Base-by-base conservation (phyloP, 2,888 invertebrate species). In the Ischnura elegans region DNA sequence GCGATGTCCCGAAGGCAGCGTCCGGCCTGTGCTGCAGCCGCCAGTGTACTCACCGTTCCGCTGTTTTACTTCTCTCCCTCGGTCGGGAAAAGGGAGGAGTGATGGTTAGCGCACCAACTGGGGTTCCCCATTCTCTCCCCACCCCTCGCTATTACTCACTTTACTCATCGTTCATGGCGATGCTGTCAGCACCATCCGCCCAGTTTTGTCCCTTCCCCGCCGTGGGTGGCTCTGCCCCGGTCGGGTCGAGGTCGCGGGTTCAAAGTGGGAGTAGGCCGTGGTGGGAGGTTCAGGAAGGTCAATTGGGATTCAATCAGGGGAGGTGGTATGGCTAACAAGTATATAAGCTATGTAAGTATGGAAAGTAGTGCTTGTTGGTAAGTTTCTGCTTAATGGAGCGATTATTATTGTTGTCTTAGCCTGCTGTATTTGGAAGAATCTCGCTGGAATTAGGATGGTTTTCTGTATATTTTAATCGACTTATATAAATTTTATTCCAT, bases 11-110 rank as follows among this genome's bases (percentile, higher is more conserved):
- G n/a, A 86, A 86, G 46, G 76, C 76, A n/a, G 36, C 29, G 29
- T 45, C 86, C 76, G 3, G 86, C 25, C 45, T 25, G 45, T n/a
- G 46, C 1, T 45, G 85, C n/a, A 16, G 13, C 85, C 85, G 85
- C 61, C 61, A 25, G 61, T 61, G 61, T n/a, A n/a, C 86, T 45
- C 45, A 25, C 45, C 76, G 86, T 46, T 46, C 86, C 19, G 43
- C 43, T 86, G 86, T 46, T 46, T 86, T 46, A 36, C n/a, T 86
- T 86, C 86, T 46, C 86, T 45, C 86, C 86, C 86, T 45, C 16
- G 42, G 86, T n/a, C n/a, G n/a, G n/a, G n/a, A 45, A 6, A n/a
- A 46, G 45, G 45, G 45, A 46, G n/a, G n/a, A n/a, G n/a, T n/a
- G n/a, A n/a, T n/a, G n/a, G n/a, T n/a, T n/a, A n/a, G 46, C 29